Evolutionary conservation across 2,888 invertebrate genomes (phyloP).

Genomic region (Thyatira batis): DNA sequence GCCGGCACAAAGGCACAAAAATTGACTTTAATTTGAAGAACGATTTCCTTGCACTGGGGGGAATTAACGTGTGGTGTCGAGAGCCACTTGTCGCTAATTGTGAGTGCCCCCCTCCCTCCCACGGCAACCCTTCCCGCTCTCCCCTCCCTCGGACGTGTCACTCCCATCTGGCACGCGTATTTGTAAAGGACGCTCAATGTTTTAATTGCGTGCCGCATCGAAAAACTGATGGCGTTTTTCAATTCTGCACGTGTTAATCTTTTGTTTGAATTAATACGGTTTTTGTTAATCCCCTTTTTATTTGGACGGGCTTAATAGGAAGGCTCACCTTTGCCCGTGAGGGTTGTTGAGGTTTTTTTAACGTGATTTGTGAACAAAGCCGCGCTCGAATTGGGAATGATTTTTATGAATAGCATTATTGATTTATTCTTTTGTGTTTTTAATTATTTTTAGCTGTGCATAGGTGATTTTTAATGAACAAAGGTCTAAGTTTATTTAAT

Average conservation of each 20-base stretch:
- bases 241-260: constrained; percentile 47
- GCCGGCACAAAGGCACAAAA: constrained; percentile 45
- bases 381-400: not conserved
- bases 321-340: constrained; percentile 23
- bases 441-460: too few species aligned
- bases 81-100: constrained; percentile 68
- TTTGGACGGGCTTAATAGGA: constrained; percentile 41
- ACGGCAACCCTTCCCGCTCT: constrained; percentile 10
- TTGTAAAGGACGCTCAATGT: constrained; percentile 41
- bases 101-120: constrained; percentile 48
- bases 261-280: constrained; percentile 55
- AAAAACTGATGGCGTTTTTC: constrained; percentile 49
- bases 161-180: constrained; percentile 37
- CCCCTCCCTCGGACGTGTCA: constrained; percentile 34
- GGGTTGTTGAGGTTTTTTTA: constrained; percentile 1
- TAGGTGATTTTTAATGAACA: too few species aligned
- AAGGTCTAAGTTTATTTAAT: too few species aligned
- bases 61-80: constrained; percentile 62
- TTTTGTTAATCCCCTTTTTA: constrained; percentile 44
- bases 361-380: constrained; percentile 4
- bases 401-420: not conserved
- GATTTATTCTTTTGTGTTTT: not conserved
- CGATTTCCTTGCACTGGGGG: constrained; percentile 57
- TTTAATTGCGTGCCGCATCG: constrained; percentile 46
- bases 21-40: constrained; percentile 65